phyloP scores from a whole-genome alignment of 2,113 vertebrate species.

The Motacilla alba region DNA sequence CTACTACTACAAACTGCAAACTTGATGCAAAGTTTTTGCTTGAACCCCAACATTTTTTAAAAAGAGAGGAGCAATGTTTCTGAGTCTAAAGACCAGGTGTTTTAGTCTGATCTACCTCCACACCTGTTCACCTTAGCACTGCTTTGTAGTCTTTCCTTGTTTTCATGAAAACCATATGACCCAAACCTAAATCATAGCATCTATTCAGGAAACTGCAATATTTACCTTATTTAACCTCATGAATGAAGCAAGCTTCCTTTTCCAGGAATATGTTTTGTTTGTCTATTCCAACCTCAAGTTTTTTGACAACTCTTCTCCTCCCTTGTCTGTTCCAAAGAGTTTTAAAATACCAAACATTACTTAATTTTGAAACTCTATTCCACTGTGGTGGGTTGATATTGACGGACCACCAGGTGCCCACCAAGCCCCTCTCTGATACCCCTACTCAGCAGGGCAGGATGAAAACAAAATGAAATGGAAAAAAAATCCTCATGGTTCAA shows the following conservation, averaged over 20 bases:
- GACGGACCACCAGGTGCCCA: neutral
- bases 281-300: neutral
- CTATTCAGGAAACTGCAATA: neutral
- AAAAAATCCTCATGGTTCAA: neutral
- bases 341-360: neutral
- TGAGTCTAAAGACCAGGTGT: neutral
- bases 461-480: neutral
- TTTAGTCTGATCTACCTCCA: neutral
- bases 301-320: neutral
- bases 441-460: neutral
- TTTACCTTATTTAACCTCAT: neutral
- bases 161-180: neutral
- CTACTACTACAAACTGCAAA: neutral
- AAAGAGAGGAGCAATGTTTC: neutral
- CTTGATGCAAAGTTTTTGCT: neutral
- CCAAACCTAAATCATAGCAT: neutral
- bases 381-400: neutral
- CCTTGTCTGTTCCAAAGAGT: neutral
- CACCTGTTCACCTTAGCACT: neutral
- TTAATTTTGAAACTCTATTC: neutral
- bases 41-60: neutral
- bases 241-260: neutral
- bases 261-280: neutral
- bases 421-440: neutral
- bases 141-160: neutral